phyloP scores from a whole-genome alignment of 2,888 invertebrate species.

The Trilocha varians region DNA sequence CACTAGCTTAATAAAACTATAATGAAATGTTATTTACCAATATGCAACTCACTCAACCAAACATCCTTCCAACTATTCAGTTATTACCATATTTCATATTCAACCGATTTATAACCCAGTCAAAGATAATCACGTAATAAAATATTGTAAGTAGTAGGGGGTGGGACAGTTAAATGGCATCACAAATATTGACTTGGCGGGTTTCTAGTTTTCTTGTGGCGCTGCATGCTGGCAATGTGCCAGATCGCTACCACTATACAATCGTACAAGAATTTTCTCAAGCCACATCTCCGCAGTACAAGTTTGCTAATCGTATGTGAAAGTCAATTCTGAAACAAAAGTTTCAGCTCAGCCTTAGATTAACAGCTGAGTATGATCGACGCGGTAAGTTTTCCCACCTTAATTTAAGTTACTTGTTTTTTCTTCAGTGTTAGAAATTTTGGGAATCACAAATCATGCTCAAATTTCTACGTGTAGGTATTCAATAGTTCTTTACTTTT shows the following conservation, averaged over 20 bases:
- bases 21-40: background rate
- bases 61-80: background rate
- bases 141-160: conserved; percentile 34
- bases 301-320: background rate
- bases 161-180: conserved; percentile 51
- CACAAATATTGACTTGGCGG: conserved; percentile 62
- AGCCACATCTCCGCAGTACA: background rate
- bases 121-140: conserved; percentile 34
- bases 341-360: background rate
- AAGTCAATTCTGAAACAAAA: background rate
- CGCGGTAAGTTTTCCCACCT: background rate
- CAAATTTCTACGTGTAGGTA: too few species aligned
- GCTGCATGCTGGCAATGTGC: conserved; percentile 17
- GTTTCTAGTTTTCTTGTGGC: conserved; percentile 30
- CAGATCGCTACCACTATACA: conserved; percentile 6
- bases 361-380: background rate
- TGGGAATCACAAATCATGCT: too few species aligned
- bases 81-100: background rate
- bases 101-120: conserved; percentile 3
- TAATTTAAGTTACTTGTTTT: background rate
- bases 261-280: background rate
- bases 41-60: background rate
- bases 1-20: too few species aligned
- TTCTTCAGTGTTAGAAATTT: too few species aligned
- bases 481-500: too few species aligned